A percentile compares a stretch with the other conserved stretches of the same genome.
Conservation (phyloP, 2,113 vertebrate species). For the Chrysemys picta region DNA sequence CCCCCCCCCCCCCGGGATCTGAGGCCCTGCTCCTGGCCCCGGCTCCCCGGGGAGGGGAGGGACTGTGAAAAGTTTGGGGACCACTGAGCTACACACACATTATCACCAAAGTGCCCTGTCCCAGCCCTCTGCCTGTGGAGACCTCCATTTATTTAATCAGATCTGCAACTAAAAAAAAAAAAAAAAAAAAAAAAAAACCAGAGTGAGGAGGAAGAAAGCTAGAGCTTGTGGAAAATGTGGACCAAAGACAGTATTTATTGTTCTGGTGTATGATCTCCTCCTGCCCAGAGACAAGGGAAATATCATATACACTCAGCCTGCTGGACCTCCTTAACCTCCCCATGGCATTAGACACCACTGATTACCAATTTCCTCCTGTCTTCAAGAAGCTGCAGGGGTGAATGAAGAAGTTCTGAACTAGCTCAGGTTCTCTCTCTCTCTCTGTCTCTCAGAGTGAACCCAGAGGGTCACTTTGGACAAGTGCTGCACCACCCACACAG, state of each 20-base stretch:
- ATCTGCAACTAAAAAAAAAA: neutral
- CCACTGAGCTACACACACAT: neutral
- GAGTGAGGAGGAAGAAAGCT: neutral
- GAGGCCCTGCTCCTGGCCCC: no score
- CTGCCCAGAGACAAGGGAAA: neutral
- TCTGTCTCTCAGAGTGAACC: neutral
- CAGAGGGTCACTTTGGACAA: neutral
- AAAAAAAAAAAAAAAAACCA: neutral
- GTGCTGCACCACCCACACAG: accelerated
- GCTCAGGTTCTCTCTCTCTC: no score
- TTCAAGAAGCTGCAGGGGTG: neutral
- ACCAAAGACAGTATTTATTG: neutral
- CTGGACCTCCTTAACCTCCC: neutral
- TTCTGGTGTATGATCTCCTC: neutral
- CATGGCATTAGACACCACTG: neutral
- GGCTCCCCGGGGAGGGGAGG: no score
- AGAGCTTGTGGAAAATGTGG: neutral
- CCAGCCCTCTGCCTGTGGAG: neutral
- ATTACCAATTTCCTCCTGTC: neutral
- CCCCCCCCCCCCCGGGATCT: no score
- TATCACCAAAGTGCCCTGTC: neutral
- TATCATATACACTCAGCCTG: neutral
- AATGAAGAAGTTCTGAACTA: no score
- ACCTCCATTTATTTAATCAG: neutral
- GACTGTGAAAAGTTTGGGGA: no score